These are phyloP conservation scores for Ectropis grisescens DNA, from an alignment of 1,140 invertebrate genomes.

Conservation along the genomic window DNA sequence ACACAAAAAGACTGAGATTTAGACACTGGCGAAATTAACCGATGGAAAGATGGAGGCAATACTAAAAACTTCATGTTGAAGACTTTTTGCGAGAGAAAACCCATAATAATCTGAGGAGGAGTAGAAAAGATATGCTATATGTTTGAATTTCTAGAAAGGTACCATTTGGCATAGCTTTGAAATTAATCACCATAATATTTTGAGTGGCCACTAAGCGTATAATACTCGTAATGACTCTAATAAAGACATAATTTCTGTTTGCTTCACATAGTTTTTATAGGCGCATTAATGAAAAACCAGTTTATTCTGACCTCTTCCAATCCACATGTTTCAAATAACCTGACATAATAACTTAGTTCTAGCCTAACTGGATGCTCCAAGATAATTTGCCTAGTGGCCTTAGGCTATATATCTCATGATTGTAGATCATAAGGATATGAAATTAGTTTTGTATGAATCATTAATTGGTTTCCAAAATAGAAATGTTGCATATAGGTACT, in stretches of 20 bases:
- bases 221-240: constrained; percentile 38
- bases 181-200: constrained; percentile 9
- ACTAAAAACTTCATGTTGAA: no score
- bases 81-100: no score
- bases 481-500: no score
- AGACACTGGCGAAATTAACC: no score
- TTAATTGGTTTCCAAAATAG: no score
- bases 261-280: constrained; percentile 23
- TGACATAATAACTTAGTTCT: not conserved
- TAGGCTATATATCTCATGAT: constrained; percentile 37
- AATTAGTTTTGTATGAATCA: no score
- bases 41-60: no score
- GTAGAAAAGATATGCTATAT: no score
- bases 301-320: constrained; percentile 13
- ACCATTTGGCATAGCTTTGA: no score
- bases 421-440: constrained; percentile 16
- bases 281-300: constrained; percentile 16
- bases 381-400: constrained; percentile 27
- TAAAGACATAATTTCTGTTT: constrained; percentile 47
- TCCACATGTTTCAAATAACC: not conserved
- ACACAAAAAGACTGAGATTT: no score
- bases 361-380: not conserved
- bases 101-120: no score
- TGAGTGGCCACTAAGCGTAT: constrained; percentile 12
- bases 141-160: no score